Conservation (phyloP, 2,797 vertebrate genomes). For the Pseudochirops cupreus region DNA sequence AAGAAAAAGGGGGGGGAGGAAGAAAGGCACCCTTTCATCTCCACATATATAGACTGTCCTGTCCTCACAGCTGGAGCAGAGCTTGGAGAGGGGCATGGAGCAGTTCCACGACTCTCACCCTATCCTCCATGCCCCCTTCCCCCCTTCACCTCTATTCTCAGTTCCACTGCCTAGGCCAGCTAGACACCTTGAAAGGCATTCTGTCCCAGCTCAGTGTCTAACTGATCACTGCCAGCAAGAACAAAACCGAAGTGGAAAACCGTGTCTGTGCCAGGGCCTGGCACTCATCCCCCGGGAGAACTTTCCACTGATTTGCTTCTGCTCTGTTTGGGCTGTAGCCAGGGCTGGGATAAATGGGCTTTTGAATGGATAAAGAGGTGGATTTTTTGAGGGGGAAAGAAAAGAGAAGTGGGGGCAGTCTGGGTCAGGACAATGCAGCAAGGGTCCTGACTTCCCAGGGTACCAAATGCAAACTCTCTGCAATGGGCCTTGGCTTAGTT, state of each 20-base stretch:
- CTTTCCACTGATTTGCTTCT: slow-evolving; percentile 53
- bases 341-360: slow-evolving; percentile 29
- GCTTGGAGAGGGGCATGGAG: not conserved
- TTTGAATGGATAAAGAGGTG: slow-evolving; percentile 49
- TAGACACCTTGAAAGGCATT: slow-evolving; percentile 51
- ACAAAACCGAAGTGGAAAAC: not conserved
- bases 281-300: slow-evolving; percentile 43
- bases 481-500: not conserved
- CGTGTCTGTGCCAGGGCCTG: slow-evolving; percentile 19
- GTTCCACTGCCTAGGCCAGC: not conserved
- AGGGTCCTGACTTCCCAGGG: not conserved
- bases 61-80: not conserved
- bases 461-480: not conserved
- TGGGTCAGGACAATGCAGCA: not conserved
- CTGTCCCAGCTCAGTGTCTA: slow-evolving; percentile 14
- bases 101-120: not conserved
- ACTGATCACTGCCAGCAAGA: slow-evolving; percentile 44
- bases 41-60: not conserved
- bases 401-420: not conserved
- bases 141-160: not conserved
- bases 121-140: accelerated
- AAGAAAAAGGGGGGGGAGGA: not conserved
- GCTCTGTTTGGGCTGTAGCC: slow-evolving; percentile 52
- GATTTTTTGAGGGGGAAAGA: not conserved
- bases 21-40: not conserved